phyloP scores from a whole-genome alignment of 2,113 vertebrate species.

The Lagopus muta region DNA sequence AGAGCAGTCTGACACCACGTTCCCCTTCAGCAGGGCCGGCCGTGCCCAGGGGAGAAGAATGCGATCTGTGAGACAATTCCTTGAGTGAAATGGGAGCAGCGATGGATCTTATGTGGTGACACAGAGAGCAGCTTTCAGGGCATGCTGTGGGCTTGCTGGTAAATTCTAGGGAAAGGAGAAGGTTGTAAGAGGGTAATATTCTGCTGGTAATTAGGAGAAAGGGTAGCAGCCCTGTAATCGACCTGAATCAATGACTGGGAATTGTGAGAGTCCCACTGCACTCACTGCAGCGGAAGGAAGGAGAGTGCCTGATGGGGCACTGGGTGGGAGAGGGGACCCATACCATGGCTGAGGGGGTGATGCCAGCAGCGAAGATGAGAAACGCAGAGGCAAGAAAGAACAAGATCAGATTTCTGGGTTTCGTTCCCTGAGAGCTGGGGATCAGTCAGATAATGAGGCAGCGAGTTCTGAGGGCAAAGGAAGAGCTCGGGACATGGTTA shows the following conservation, averaged over 20 bases:
- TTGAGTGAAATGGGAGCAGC: background rate
- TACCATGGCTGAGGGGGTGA: background rate
- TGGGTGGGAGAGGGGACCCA: background rate
- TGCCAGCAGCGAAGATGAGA: background rate
- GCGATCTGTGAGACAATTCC: background rate
- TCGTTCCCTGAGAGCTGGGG: background rate
- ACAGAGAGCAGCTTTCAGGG: background rate
- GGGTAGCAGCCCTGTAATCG: background rate
- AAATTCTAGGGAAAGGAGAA: background rate
- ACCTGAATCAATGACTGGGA: background rate
- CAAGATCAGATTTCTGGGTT: background rate
- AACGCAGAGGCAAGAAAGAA: background rate
- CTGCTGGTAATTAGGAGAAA: background rate
- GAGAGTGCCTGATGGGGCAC: background rate
- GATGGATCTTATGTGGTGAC: fast-evolving
- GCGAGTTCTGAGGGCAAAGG: slow-evolving; percentile 25
- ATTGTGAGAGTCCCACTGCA: background rate
- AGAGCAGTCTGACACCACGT: fast-evolving
- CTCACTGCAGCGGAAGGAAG: background rate
- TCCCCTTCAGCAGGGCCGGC: fast-evolving
- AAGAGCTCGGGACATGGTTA: background rate
- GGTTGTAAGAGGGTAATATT: background rate
- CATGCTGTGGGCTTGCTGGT: background rate
- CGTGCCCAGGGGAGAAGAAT: background rate
- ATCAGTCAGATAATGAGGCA: slow-evolving; percentile 37